Percentiles rank a stretch among this genome's conserved stretches.
Conservation (phyloP, 2,113 vertebrate genomes). For the Accipiter virgatus region DNA sequence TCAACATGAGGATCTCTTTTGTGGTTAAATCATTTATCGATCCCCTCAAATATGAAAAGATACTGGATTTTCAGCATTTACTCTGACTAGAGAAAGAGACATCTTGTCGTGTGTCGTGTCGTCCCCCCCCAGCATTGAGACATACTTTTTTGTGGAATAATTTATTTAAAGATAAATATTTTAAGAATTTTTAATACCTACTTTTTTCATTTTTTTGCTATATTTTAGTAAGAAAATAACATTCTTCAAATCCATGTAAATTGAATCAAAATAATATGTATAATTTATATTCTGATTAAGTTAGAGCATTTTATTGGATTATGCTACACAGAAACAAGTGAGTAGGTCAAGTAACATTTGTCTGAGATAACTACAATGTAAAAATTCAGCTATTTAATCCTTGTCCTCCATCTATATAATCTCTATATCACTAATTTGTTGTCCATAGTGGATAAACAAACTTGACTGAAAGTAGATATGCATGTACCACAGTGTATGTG, state of each 20-base stretch:
- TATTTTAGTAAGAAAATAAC: background rate
- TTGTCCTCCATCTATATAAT: background rate
- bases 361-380: background rate
- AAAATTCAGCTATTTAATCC: background rate
- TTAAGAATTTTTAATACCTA: background rate
- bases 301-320: background rate
- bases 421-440: background rate
- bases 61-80: background rate
- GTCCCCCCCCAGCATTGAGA: background rate
- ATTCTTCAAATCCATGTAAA: background rate
- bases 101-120: too few species aligned
- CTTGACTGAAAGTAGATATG: background rate
- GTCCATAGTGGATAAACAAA: background rate
- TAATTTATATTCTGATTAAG: background rate
- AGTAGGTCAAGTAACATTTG: background rate
- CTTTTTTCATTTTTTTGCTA: accelerated
- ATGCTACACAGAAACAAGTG: background rate
- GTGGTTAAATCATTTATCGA: background rate
- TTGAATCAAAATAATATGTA: background rate
- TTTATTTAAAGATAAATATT: background rate
- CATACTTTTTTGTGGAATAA: background rate
- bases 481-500: background rate
- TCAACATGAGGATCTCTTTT: background rate
- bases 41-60: background rate
- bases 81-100: background rate